Conservation (phyloP, 23 tunicate species). For the Trididemnum clinides region DNA sequence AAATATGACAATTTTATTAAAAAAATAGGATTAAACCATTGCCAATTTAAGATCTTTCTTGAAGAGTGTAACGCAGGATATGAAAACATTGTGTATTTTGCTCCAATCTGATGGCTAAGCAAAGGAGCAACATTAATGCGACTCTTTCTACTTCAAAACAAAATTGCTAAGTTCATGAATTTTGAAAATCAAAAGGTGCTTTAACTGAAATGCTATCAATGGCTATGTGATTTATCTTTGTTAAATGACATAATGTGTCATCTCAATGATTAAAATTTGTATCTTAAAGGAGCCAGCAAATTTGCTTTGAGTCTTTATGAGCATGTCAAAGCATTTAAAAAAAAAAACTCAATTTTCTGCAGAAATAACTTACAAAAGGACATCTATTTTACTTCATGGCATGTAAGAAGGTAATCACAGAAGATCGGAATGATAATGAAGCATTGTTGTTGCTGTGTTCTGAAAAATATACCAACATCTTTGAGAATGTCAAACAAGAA, state of each 20-base stretch:
- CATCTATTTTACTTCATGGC: neutral
- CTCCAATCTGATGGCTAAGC: constrained; percentile 19
- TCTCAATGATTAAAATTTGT: neutral
- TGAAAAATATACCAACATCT: too few species aligned
- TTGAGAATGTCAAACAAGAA: too few species aligned
- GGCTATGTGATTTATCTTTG: too few species aligned
- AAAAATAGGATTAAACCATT: neutral
- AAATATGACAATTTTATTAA: neutral
- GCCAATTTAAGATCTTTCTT: neutral
- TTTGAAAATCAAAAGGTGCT: neutral
- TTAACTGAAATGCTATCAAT: neutral
- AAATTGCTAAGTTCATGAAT: neutral
- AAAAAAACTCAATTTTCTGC: neutral
- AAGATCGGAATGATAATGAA: too few species aligned
- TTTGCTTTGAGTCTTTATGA: neutral
- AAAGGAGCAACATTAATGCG: constrained; percentile 38
- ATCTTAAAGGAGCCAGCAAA: neutral
- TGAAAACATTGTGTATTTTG: too few species aligned
- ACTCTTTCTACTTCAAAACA: too few species aligned
- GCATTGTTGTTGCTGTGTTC: too few species aligned
- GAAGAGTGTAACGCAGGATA: neutral
- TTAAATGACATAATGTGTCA: neutral
- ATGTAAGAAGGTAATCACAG: neutral
- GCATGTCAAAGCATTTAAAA: neutral
- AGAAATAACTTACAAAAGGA: neutral